A percentile compares a stretch with the other conserved stretches of the same genome.
These are phyloP conservation scores for Syritta pipiens DNA, from an alignment of 2,888 invertebrate species.

Conservation along the genomic window DNA sequence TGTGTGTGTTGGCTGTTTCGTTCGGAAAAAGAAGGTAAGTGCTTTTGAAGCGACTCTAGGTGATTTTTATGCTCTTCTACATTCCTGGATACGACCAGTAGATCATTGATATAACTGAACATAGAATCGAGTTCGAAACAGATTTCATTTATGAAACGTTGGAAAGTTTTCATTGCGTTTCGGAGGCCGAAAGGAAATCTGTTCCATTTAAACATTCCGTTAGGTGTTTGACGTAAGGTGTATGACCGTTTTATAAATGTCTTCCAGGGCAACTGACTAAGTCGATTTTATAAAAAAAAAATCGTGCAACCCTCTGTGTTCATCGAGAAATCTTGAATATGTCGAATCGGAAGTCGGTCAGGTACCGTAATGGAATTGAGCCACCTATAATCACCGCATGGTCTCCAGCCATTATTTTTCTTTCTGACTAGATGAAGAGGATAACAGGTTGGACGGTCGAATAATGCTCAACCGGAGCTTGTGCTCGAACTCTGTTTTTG, in stretches of 20 bases:
- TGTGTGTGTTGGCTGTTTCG: no score
- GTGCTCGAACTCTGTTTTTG: conserved; percentile 16
- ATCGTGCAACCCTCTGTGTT: neutral
- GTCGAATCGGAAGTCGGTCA: conserved; percentile 3
- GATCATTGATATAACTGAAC: conserved; percentile 25
- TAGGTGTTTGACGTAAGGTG: conserved; percentile 3
- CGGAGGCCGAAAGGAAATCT: conserved; percentile 19
- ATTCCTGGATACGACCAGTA: neutral
- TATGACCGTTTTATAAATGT: conserved; percentile 11
- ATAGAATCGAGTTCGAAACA: neutral
- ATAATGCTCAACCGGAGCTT: conserved; percentile 18
- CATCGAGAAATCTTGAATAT: conserved; percentile 6
- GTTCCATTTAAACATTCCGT: conserved; percentile 6
- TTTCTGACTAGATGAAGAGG: conserved; percentile 16
- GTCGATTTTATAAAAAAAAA: conserved; percentile 19
- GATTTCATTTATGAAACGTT: conserved; percentile 15
- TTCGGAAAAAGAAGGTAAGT: no score
- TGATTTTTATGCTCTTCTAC: conserved; percentile 11
- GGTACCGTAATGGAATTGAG: conserved; percentile 1
- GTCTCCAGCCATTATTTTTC: conserved; percentile 9
- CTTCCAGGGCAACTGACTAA: neutral
- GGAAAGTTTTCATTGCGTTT: conserved; percentile 22
- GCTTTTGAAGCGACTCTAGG: no score
- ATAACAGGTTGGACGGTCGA: conserved; percentile 1
- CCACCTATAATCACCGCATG: conserved; percentile 11